A percentile compares a stretch with the other conserved stretches of the same genome.
These are phyloP conservation scores for Lissonota sp. DNA, from an alignment of 2,888 invertebrate genomes.

Conservation along the genomic window DNA sequence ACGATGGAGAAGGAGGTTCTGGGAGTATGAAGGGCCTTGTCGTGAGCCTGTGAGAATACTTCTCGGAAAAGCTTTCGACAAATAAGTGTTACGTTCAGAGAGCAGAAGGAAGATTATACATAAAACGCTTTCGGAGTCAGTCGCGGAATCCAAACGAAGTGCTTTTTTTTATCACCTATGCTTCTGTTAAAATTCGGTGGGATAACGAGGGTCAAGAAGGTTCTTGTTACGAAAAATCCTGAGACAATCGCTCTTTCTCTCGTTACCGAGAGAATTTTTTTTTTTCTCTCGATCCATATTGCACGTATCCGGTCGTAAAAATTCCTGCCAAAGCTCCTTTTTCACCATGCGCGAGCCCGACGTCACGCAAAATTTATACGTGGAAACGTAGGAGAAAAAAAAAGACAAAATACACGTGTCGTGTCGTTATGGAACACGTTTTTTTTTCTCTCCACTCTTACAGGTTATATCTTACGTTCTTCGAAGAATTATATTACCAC, in stretches of 20 bases:
- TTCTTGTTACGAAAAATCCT: too few relatives aligned
- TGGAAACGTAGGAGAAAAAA: constrained; percentile 29
- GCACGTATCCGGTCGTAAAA: too few relatives aligned
- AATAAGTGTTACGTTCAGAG: too few relatives aligned
- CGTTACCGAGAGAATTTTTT: not conserved
- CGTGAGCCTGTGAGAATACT: constrained; percentile 44
- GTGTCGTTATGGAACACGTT: constrained; percentile 42
- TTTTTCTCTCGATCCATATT: not conserved
- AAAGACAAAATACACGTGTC: constrained; percentile 40
- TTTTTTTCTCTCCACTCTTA: constrained; percentile 10
- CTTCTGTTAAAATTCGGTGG: too few relatives aligned
- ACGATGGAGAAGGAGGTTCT: constrained; percentile 17
- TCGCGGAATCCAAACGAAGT: too few relatives aligned
- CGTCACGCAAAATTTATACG: constrained; percentile 44
- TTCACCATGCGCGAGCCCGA: not conserved
- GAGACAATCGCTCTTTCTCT: constrained; percentile 2
- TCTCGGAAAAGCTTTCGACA: constrained; percentile 46
- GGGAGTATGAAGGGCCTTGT: constrained; percentile 16
- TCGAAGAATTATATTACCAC: constrained; percentile 37
- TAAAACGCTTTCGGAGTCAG: too few relatives aligned
- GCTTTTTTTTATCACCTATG: too few relatives aligned
- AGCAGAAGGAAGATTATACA: too few relatives aligned
- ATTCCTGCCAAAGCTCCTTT: not conserved
- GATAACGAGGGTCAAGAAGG: constrained; percentile 10
- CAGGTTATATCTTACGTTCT: constrained; percentile 9